Conservation (phyloP, 2,888 invertebrate species). For the Callyntrura guangdongensis region DNA sequence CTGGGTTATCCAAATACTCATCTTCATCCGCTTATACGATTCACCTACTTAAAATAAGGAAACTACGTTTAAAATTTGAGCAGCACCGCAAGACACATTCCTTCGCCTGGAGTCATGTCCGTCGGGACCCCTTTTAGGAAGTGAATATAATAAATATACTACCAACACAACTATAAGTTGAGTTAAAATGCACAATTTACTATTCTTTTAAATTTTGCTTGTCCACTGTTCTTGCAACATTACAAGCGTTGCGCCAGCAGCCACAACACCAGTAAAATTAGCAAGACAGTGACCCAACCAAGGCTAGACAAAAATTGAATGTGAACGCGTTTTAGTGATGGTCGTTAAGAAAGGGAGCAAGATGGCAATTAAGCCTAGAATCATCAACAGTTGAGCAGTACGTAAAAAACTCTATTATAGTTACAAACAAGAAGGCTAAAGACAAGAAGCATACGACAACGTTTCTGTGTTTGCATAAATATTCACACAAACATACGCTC, state of each 20-base stretch:
- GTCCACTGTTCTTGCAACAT: constrained; percentile 46
- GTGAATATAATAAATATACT: not conserved
- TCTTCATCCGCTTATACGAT: not conserved
- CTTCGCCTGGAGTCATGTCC: not conserved
- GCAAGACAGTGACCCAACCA: constrained; percentile 73
- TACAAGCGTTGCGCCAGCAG: constrained; percentile 58
- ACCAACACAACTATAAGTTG: not conserved
- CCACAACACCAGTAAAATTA: constrained; percentile 65
- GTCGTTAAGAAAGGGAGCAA: constrained; percentile 25
- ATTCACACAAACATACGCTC: constrained; percentile 33
- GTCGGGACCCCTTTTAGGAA: not conserved
- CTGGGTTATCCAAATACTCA: not conserved
- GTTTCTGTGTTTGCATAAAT: not conserved
- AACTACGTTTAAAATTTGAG: not conserved
- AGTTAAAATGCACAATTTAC: not conserved
- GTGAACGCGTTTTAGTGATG: constrained; percentile 30
- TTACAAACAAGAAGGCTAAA: not conserved
- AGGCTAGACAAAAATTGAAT: constrained; percentile 71
- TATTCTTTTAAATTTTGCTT: not conserved
- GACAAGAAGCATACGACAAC: not conserved
- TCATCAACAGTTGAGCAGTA: not conserved
- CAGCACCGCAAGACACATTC: not conserved
- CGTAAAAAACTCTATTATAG: not conserved
- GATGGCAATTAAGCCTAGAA: not conserved
- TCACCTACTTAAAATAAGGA: constrained; percentile 41